Evolutionary conservation across 2,888 invertebrate genomes (phyloP), one percentile per base, ranked within the genome.

Genomic region (Mythimna impura): DNA sequence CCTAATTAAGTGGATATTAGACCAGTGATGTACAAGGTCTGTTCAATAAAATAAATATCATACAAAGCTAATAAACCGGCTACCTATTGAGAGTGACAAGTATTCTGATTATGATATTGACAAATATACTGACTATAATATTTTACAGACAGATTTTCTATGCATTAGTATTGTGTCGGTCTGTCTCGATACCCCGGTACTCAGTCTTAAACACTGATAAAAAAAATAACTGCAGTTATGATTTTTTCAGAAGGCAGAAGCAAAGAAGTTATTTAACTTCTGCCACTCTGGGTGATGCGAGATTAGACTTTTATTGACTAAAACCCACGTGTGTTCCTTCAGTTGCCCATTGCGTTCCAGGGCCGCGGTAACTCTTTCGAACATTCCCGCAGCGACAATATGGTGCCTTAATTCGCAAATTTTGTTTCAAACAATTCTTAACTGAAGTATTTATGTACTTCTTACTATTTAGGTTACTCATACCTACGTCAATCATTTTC

Each of bases 1-100:
- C 86, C 87, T 83, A 86, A 87, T 86, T 86, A 80, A 78, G 78
- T 73, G 17, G 68, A 60, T 75, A 65, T 79, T 65, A 81, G 72
- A 61, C 66, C 65, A 71, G 36, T 54, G 58, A 66, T 71, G 43
- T 54, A 65, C 71, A 82, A 75, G 76, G 75, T 68, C 75, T 77
- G 34, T 71, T 67, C 73, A 86, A 81, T 86, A 66, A 79, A 68
- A 79, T 79, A 65, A 74, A 83, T 71, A 80, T 69, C 17, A 67
- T n/a, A 70, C 58, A 83, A 66, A 75, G 36, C 62, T 65, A 68
- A 79, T 66, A 79, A 68, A 66, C 34, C 25, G 30, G 52, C 64
- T 65, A 52, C 52, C 58, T 55, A 58, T 47, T 52, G 54, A 52
- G 57, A 61, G 20, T 63, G 52, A 57, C 55, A 61, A 65, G 40